A percentile compares a stretch with the other conserved stretches of the same genome.
Evolutionary conservation across 1,140 invertebrate species (phyloP).

Genomic region (Lamellibrachia luymesi): DNA sequence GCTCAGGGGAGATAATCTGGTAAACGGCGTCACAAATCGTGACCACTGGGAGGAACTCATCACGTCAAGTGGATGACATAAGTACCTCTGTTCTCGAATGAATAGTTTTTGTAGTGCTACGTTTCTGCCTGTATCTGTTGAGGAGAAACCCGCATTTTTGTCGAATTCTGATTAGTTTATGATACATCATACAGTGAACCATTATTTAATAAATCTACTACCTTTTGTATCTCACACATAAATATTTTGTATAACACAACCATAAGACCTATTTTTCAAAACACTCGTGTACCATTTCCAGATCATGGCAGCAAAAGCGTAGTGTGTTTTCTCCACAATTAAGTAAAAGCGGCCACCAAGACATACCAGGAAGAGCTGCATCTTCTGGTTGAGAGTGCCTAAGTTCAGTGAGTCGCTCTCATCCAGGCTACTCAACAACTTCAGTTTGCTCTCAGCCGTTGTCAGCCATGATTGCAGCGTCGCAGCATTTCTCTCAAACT

Average conservation of each 20-base stretch:
- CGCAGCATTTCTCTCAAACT: conserved; percentile 46
- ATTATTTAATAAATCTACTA: not conserved
- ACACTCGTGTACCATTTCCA: not conserved
- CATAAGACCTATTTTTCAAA: not conserved
- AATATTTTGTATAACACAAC: not conserved
- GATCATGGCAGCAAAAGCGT: not conserved
- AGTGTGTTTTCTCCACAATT: not conserved
- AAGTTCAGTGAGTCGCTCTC: conserved; percentile 46
- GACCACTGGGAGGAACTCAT: too few relatives aligned
- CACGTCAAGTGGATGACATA: too few relatives aligned
- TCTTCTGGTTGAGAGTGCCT: conserved; percentile 40
- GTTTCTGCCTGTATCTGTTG: not conserved
- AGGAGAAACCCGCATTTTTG: not conserved
- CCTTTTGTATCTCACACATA: not conserved
- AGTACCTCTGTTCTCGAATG: too few relatives aligned
- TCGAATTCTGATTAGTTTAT: not conserved
- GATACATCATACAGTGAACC: not conserved
- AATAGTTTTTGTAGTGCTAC: not conserved
- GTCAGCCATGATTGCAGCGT: conserved; percentile 46
- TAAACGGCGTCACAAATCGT: too few relatives aligned
- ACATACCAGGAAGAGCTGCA: conserved; percentile 50
- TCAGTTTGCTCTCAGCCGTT: conserved; percentile 41
- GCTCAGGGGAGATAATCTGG: too few relatives aligned
- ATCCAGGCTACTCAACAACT: conserved; percentile 39
- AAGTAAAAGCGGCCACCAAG: not conserved